phyloP scores from a whole-genome alignment of 1,140 invertebrate genomes.

The Ditylenchus dipsaci region DNA sequence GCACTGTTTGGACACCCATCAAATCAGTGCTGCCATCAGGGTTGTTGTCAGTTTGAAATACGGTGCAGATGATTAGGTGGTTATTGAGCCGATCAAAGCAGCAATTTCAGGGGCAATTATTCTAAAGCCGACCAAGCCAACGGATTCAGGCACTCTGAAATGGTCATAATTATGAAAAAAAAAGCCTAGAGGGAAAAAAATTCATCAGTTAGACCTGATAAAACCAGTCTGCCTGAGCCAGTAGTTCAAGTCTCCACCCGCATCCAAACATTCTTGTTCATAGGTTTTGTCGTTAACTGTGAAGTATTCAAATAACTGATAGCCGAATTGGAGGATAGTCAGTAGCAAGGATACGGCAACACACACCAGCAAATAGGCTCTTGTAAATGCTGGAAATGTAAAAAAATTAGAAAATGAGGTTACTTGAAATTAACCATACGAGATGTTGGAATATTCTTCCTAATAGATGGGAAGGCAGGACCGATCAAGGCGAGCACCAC shows the following conservation, averaged over 20 bases:
- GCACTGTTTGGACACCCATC: neutral
- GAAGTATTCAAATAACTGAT: conserved; percentile 44
- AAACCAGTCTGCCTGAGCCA: conserved; percentile 46
- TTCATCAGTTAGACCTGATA: conserved; percentile 42
- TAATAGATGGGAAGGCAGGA: conserved; percentile 39
- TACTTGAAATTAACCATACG: conserved; percentile 24
- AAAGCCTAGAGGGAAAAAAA: conserved; percentile 12
- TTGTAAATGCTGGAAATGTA: conserved; percentile 22
- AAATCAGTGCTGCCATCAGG: neutral
- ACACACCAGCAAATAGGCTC: conserved; percentile 25
- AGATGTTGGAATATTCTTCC: conserved; percentile 21
- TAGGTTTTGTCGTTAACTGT: neutral
- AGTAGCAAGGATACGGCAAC: conserved; percentile 24
- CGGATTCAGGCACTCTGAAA: conserved; percentile 20
- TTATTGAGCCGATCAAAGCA: conserved; percentile 36
- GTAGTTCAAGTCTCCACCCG: neutral
- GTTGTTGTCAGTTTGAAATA: conserved; percentile 27
- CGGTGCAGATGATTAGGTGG: conserved; percentile 44
- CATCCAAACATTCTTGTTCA: neutral
- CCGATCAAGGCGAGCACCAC: conserved; percentile 42
- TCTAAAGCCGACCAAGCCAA: conserved; percentile 17
- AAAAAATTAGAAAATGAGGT: conserved; percentile 7
- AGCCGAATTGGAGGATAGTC: conserved; percentile 38
- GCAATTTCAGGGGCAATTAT: conserved; percentile 48
- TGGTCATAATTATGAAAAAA: too few relatives aligned